Evolutionary conservation across 1,140 invertebrate genomes (phyloP).

Genomic region (Drosophila carrolli): DNA sequence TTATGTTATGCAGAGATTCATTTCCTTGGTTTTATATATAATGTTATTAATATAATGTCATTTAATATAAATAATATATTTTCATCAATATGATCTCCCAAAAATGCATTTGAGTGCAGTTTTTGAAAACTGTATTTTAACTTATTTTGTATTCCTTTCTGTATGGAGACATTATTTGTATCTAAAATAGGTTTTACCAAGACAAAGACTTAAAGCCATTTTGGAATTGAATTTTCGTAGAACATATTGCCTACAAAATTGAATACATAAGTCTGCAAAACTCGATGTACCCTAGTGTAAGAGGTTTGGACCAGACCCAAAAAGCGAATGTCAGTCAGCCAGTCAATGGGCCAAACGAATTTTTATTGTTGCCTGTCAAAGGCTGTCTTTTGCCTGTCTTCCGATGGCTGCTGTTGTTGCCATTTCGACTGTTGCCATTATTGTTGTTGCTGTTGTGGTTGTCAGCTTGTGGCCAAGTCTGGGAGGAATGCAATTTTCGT

Average conservation of each 20-base stretch:
- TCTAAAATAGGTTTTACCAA: no score
- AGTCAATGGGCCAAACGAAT: constrained; percentile 53
- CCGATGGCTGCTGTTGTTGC: constrained; percentile 9
- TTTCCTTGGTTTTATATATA: no score
- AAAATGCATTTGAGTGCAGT: no score
- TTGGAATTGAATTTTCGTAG: no score
- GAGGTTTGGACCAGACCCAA: constrained; percentile 7
- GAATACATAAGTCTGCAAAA: background rate
- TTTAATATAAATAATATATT: no score
- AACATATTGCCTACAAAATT: background rate
- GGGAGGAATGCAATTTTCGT: constrained; percentile 54
- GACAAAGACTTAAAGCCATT: no score
- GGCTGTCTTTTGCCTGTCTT: constrained; percentile 43
- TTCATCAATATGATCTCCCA: no score
- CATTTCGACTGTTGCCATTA: background rate
- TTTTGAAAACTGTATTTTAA: no score
- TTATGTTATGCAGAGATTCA: no score
- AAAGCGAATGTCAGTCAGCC: constrained; percentile 44
- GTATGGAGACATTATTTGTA: no score
- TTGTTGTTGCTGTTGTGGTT: constrained; percentile 36
- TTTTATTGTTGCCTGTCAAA: constrained; percentile 53
- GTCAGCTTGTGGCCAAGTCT: constrained; percentile 50
- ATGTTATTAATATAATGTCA: no score
- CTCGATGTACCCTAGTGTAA: background rate
- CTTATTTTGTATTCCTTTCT: no score